Evolutionary conservation across 1,140 invertebrate species (phyloP).

Genomic region (Dendroctonus valens): DNA sequence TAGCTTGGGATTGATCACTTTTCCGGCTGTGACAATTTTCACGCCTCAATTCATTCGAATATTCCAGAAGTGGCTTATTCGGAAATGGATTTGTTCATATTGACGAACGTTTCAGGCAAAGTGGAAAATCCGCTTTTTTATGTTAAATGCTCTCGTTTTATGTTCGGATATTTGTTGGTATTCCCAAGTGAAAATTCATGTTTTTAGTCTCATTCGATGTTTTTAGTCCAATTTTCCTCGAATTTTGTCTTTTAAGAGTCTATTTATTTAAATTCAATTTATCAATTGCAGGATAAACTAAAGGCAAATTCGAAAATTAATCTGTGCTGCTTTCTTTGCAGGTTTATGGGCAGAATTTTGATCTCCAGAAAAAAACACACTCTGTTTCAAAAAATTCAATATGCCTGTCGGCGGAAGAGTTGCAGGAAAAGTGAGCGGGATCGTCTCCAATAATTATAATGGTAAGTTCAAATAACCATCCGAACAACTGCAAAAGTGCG

Average conservation of each 20-base stretch:
- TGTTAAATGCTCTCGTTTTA: no score
- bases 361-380: no score
- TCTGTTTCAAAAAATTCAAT: not conserved
- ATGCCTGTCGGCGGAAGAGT: conserved; percentile 50
- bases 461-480: conserved; percentile 41
- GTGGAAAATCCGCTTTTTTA: no score
- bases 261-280: not conserved
- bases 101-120: no score
- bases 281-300: not conserved
- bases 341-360: not conserved
- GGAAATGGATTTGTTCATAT: no score
- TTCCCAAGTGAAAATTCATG: not conserved
- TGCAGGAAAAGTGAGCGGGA: conserved; percentile 50
- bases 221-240: not conserved
- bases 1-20: no score
- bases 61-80: no score
- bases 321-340: not conserved
- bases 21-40: no score
- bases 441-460: conserved; percentile 49
- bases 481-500: no score
- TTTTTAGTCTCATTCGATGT: not conserved
- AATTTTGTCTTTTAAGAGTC: not conserved
- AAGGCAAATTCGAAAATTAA: not conserved
- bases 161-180: no score
- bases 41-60: no score